These are phyloP conservation scores for Coreoperca whiteheadi DNA, from an alignment of 2,113 vertebrate genomes.

Conservation along the genomic window DNA sequence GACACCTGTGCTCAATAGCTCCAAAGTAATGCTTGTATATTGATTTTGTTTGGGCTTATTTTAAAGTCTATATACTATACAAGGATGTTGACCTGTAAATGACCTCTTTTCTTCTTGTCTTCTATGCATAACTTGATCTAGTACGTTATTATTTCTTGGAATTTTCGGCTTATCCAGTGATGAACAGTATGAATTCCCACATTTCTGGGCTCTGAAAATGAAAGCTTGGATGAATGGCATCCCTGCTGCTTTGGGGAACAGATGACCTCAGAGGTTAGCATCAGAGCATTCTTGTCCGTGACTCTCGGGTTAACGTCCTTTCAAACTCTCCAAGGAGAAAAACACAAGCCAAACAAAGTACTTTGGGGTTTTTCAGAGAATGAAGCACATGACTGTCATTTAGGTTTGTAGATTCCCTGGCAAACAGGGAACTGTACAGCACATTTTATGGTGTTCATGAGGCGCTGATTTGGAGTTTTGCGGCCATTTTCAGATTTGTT, in stretches of 20 bases:
- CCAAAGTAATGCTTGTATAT: conserved; percentile 4
- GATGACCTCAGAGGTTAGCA: conserved; percentile 51
- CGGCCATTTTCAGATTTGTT: conserved; percentile 42
- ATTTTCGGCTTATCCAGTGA: neutral
- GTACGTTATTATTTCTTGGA: neutral
- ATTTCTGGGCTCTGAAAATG: conserved; percentile 40
- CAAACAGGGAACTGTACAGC: neutral
- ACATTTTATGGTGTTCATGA: conserved; percentile 16
- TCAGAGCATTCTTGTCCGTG: conserved; percentile 46
- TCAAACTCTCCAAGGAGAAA: conserved; percentile 31
- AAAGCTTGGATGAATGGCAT: conserved; percentile 41
- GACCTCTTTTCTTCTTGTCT: neutral
- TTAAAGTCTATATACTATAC: neutral
- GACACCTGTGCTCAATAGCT: neutral
- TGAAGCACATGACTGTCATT: conserved; percentile 6
- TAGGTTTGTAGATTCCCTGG: conserved; percentile 16
- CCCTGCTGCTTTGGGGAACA: conserved; percentile 32
- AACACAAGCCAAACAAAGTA: conserved; percentile 18
- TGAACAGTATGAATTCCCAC: conserved; percentile 24
- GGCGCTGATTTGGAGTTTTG: conserved; percentile 28
- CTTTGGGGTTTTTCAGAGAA: conserved; percentile 13
- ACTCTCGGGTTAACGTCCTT: conserved; percentile 53
- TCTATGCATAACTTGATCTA: neutral
- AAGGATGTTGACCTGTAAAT: conserved; percentile 16
- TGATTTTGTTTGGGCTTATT: neutral